Evolutionary conservation across 2,888 invertebrate species (phyloP).

Genomic region (Heliothis peltigera): DNA sequence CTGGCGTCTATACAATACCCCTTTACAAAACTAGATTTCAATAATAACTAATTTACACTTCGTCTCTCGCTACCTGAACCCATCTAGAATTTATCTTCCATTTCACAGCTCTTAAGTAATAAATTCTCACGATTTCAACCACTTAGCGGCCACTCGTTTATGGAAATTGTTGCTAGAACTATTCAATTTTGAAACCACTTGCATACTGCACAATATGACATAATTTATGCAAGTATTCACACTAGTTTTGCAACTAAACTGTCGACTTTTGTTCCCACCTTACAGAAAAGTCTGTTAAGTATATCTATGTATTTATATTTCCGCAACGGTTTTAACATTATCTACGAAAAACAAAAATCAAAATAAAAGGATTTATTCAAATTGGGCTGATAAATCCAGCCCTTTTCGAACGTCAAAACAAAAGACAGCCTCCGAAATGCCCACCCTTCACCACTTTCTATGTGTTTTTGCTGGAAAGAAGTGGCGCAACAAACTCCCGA

Average conservation of each 20-base stretch:
- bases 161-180: slow-evolving; percentile 8
- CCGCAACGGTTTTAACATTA: too few species aligned
- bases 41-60: slow-evolving; percentile 14
- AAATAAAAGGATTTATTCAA: too few species aligned
- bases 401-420: too few species aligned
- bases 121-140: slow-evolving; percentile 41
- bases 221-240: slow-evolving; percentile 52
- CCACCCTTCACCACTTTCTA: too few species aligned
- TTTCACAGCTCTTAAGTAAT: slow-evolving; percentile 24
- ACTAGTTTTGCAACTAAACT: slow-evolving; percentile 37
- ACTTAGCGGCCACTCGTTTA: slow-evolving; percentile 20
- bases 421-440: too few species aligned
- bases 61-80: slow-evolving; percentile 5
- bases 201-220: slow-evolving; percentile 46
- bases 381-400: too few species aligned
- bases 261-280: neutral
- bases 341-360: too few species aligned
- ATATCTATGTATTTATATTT: too few species aligned
- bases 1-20: too few species aligned
- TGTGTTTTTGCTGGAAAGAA: too few species aligned
- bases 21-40: slow-evolving; percentile 2
- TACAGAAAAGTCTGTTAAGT: neutral
- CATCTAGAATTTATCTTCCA: slow-evolving; percentile 26
- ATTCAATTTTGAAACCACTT: slow-evolving; percentile 46
- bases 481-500: too few species aligned